phyloP scores from a whole-genome alignment of 2,113 vertebrate genomes.

The Corythornis madagascariensis region DNA sequence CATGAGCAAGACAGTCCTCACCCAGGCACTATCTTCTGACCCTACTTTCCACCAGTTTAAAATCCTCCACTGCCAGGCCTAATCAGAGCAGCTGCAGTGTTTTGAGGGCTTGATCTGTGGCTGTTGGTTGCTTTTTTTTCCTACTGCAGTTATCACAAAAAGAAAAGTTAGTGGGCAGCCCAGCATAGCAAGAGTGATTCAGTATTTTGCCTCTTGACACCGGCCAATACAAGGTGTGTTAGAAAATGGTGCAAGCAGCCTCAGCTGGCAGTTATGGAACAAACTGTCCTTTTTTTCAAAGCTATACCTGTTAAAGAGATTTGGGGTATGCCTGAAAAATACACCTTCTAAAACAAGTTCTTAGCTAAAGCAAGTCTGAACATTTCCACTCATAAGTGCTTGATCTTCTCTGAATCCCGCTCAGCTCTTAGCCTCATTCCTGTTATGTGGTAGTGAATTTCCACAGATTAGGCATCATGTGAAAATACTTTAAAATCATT shows the following conservation, averaged over 20 bases:
- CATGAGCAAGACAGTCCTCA: neutral
- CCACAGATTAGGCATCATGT: slow-evolving; percentile 68
- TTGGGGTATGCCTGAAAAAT: slow-evolving; percentile 7
- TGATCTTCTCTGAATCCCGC: slow-evolving; percentile 49
- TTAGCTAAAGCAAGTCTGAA: slow-evolving; percentile 55
- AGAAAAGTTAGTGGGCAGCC: neutral
- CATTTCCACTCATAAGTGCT: slow-evolving; percentile 37
- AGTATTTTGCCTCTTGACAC: neutral
- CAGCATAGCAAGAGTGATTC: neutral
- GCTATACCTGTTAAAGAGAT: neutral
- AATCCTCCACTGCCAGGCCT: neutral
- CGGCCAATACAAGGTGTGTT: neutral
- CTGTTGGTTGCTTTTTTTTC: neutral
- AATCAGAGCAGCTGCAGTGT: neutral
- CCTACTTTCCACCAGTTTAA: neutral
- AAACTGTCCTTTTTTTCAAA: neutral
- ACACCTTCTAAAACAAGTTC: slow-evolving; percentile 8
- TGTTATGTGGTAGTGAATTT: slow-evolving; percentile 68
- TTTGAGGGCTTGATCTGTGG: neutral
- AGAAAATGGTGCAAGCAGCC: neutral
- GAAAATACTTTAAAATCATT: slow-evolving; percentile 68
- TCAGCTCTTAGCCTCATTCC: slow-evolving; percentile 38
- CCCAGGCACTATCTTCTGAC: neutral
- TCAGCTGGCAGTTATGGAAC: neutral
- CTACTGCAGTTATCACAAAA: neutral